A percentile compares a stretch with the other conserved stretches of the same genome.
phyloP scores from a whole-genome alignment of 2,113 vertebrate species.

The Aptenodytes forsteri region DNA sequence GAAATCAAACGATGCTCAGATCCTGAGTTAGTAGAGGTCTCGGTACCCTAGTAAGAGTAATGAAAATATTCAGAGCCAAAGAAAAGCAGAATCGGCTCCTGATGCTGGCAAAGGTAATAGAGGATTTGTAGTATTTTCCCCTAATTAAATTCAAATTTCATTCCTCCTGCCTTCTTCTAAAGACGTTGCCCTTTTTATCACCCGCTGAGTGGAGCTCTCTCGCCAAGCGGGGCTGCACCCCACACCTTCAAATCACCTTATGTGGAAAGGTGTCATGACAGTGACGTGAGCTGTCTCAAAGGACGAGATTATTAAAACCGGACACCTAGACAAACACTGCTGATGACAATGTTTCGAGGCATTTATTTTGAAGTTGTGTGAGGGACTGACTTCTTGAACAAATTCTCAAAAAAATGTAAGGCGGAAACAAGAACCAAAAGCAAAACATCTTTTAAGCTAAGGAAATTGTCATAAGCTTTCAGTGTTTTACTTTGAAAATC shows the following conservation, averaged over 20 bases:
- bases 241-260: not conserved
- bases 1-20: not conserved
- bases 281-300: not conserved
- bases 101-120: not conserved
- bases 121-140: conserved; percentile 11
- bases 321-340: conserved; percentile 14
- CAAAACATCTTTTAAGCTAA: conserved; percentile 41
- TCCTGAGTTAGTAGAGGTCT: not conserved
- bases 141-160: not conserved
- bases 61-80: not conserved
- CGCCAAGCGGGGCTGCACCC: not conserved
- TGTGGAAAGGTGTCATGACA: not conserved
- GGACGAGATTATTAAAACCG: not conserved
- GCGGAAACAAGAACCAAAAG: conserved; percentile 46
- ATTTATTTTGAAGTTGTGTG: not conserved
- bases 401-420: not conserved
- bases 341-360: not conserved
- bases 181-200: not conserved
- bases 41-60: not conserved
- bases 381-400: not conserved
- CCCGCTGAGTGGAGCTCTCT: not conserved
- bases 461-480: conserved; percentile 59
- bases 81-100: not conserved
- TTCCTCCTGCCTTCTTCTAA: not conserved
- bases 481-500: conserved; percentile 62